phyloP scores from a whole-genome alignment of 1,140 invertebrate genomes.

The Idris sp. region DNA sequence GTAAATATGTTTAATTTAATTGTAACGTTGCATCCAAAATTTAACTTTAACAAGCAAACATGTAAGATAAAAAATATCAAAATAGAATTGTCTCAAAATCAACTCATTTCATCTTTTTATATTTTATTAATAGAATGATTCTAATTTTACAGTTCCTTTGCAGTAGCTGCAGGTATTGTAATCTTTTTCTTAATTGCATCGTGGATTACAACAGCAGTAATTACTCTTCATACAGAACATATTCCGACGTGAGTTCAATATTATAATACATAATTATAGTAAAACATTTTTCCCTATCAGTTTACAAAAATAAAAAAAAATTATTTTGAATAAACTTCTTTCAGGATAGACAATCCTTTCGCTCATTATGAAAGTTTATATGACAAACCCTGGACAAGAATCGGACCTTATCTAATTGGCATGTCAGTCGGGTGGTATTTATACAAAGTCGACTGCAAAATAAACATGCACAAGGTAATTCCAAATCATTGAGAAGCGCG shows the following conservation, averaged over 20 bases:
- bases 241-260: conserved; percentile 68
- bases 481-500: conserved; percentile 1
- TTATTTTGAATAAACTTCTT: conserved; percentile 18
- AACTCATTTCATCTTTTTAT: too few species aligned
- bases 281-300: too few species aligned
- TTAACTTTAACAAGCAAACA: too few species aligned
- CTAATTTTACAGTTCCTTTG: conserved; percentile 49
- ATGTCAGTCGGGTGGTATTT: conserved; percentile 74
- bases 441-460: conserved; percentile 66
- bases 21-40: too few species aligned
- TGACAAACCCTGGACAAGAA: conserved; percentile 75
- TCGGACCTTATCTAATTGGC: conserved; percentile 75
- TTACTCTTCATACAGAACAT: conserved; percentile 67
- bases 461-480: conserved; percentile 69
- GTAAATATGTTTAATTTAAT: conserved; percentile 41
- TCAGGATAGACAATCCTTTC: conserved; percentile 75
- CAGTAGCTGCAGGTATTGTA: conserved; percentile 62
- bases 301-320: too few species aligned
- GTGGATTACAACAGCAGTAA: conserved; percentile 72
- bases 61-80: too few species aligned
- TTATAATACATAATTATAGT: conserved; percentile 3
- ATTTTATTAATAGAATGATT: too few species aligned
- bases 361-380: conserved; percentile 74
- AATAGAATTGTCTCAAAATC: too few species aligned
- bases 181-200: conserved; percentile 68